Evolutionary conservation across 2,888 invertebrate genomes (phyloP), one percentile per base, ranked within the genome.

Genomic region (Sisyra nigra): DNA sequence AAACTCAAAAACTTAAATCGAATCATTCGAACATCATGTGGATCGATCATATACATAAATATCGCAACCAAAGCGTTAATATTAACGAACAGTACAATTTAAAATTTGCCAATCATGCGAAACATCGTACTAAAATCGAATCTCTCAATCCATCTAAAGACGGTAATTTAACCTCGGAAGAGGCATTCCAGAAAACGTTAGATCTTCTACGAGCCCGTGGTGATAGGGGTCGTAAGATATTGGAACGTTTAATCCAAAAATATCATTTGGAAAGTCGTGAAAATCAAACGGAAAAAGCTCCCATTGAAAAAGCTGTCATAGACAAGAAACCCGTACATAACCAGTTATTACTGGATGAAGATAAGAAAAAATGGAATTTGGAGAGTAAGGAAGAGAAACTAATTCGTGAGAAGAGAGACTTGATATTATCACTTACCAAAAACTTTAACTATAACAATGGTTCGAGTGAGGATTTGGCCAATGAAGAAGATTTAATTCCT

Each of bases 121-220:
- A 17, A 3, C 29, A 41, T 30, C 33, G 41, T 9, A 19, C 33
- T 7, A 37, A 48, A 15, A 45, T 44, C 3, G 44, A 40, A 46
- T 24, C 49, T 44, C 19, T 30, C 43, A 33, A 69, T 69, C 0
- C 59, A 57, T 30, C 79, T 79, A 55, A 45, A 36, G 41, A 42
- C 40, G 2, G 6, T 13, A n/a, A 35, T 7, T 7, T 24, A 30
- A 44, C 13, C 3, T 70, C 69, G 0, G 60, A 58, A 30, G 79
- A 80, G 55, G 65, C 76, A 0, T 71, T 75, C 43, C 65, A 68
- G 48, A 73, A 74, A 14, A 69, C 79, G 0, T 54, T 76, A 15
- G 60, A 61, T 11, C 71, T 69, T 52, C 57, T 80, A 1, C 66
- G 68, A 47, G 64, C 65, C 0, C 53, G 80, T 9, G 80, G 79